Evolutionary conservation across 2,888 invertebrate species (phyloP), one percentile per base, ranked within the genome.

Genomic region (Ecdyonurus torrentis): DNA sequence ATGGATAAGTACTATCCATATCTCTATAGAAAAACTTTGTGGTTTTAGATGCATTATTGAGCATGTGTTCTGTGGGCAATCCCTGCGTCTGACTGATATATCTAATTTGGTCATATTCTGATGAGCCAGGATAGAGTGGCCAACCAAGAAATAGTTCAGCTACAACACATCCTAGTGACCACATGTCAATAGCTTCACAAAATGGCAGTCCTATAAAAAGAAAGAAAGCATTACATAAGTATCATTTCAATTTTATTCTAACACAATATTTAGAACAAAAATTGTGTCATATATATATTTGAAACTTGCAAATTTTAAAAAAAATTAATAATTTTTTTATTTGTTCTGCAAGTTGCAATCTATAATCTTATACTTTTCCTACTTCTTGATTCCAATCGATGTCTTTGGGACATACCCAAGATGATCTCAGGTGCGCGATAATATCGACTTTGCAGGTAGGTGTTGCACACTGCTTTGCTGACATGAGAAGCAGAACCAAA

Each of bases 101-200:
- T 68, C 96, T 83, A 72, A 97, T 97, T 81, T 97, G 91, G 78
- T 99, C 99, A 78, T 98, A 99, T 78, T 99, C 99, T 20, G 97
- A 97, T 62, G 95, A 93, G 67, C 99, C 99, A 0, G 99, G 99
- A 79, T 99, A 99, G 52, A 99, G 81, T 19, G 99, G 99, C 99
- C 99, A 99, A 67, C 99, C 99, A 58, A 99, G 83, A 78, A 99
- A 99, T 69, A 99, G 81, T 75, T 99, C 99, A 1, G 99, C 99
- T 59, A 99, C 97, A 67, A 99, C 99, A 78, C 99, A 99, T 64
- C 99, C 99, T 68, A 99, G 79, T 3, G 97, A 98, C 99, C 99
- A 99, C 98, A 99, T 99, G 78, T 99, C 99, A 71, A 99, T 99
- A 18, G 98, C 95, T 77, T 99, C 99, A 79, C 96, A 96, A 79